A percentile compares a stretch with the other conserved stretches of the same genome.
Evolutionary conservation across 2,797 vertebrate species (phyloP).

Genomic region (Micropoecilia bifurca): DNA sequence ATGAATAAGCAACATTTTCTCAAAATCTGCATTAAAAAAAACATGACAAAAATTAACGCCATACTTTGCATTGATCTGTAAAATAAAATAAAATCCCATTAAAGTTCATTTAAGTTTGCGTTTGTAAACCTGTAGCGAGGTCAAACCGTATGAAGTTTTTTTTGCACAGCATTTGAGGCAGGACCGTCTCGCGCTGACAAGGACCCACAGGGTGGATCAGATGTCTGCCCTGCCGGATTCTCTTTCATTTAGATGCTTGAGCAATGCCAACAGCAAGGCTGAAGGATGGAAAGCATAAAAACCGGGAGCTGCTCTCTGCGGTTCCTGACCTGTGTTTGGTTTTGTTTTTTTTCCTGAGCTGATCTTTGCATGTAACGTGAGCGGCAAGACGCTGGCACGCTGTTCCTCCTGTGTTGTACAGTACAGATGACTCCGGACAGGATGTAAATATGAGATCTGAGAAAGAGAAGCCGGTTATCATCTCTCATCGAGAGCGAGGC

Average conservation of each 20-base stretch:
- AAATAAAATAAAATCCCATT: not conserved
- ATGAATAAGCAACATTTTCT: not conserved
- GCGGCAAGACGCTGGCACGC: not conserved
- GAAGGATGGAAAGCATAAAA: conserved; percentile 6
- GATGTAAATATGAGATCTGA: conserved; percentile 29
- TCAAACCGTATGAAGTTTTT: not conserved
- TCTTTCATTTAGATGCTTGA: conserved; percentile 4
- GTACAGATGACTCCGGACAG: conserved; percentile 28
- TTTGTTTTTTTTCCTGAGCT: conserved; percentile 9
- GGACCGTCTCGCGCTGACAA: conserved; percentile 55
- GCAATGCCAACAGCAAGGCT: not conserved
- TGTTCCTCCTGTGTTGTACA: conserved; percentile 5
- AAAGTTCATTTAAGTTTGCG: not conserved
- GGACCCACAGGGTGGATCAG: conserved; percentile 43
- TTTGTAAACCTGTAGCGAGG: not conserved
- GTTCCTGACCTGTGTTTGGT: conserved; percentile 21
- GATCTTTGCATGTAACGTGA: conserved; percentile 22
- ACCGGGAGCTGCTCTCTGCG: not conserved
- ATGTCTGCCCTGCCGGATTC: conserved; percentile 45
- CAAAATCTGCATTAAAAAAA: not conserved
- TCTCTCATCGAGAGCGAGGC: conserved; percentile 16
- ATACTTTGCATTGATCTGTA: not conserved
- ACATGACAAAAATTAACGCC: not conserved
- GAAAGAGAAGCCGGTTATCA: conserved; percentile 24
- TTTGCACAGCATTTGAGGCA: not conserved